A percentile compares a stretch with the other conserved stretches of the same genome.
These are phyloP conservation scores for Heliconius cydno DNA, from an alignment of 2,888 invertebrate species.

Conservation along the genomic window DNA sequence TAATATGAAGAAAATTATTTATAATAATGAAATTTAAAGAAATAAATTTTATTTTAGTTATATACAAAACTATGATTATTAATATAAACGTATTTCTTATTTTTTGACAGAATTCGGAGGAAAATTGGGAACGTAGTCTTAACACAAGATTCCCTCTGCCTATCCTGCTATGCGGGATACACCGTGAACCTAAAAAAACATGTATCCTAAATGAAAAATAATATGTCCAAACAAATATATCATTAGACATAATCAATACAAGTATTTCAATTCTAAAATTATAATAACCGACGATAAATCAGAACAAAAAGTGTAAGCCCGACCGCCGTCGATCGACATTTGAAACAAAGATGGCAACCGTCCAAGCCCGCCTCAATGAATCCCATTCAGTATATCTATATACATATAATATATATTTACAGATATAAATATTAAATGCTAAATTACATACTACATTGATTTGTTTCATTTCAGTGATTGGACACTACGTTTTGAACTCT, in stretches of 20 bases:
- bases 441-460: constrained; percentile 36
- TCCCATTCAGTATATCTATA: constrained; percentile 46
- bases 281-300: constrained; percentile 41
- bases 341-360: constrained; percentile 55
- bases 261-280: constrained; percentile 33
- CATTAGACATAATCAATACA: constrained; percentile 29
- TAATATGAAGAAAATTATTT: neutral
- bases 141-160: too few relatives aligned
- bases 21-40: neutral
- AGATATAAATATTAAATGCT: constrained; percentile 2
- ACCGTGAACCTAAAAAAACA: neutral
- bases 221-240: neutral
- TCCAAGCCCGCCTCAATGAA: constrained; percentile 55
- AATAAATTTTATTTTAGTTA: too few relatives aligned
- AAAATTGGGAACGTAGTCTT: too few relatives aligned
- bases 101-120: too few relatives aligned
- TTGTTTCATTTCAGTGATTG: constrained; percentile 31
- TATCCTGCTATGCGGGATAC: too few relatives aligned
- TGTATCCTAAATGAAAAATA: neutral
- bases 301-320: constrained; percentile 43
- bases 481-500: neutral
- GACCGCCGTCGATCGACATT: constrained; percentile 47
- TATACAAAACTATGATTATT: too few relatives aligned
- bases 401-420: constrained; percentile 3
- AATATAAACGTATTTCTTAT: too few relatives aligned